Evolutionary conservation across 2,113 vertebrate species (phyloP).

Genomic region (Caretta caretta): DNA sequence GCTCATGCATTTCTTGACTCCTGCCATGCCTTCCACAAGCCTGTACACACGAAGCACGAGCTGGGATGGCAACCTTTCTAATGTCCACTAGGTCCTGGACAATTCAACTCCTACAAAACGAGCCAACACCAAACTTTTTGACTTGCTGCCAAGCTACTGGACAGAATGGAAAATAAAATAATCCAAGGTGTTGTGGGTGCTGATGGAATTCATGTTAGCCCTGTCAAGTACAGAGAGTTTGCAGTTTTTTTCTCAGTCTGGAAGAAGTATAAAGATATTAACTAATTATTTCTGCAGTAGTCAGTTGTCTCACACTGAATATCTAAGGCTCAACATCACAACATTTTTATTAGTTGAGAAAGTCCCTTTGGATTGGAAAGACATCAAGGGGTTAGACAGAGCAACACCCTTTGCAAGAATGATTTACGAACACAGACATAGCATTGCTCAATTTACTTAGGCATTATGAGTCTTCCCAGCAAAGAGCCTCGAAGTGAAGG

Average conservation of each 20-base stretch:
- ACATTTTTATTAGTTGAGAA: constrained; percentile 38
- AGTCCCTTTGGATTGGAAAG: background rate
- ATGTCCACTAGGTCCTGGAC: background rate
- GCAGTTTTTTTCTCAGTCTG: constrained; percentile 19
- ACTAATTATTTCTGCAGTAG: constrained; percentile 39
- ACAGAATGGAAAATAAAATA: background rate
- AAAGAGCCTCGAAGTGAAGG: background rate
- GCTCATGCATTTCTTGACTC: background rate
- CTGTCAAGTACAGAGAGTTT: background rate
- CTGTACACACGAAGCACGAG: background rate
- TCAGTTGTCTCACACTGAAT: constrained; percentile 13
- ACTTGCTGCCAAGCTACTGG: background rate
- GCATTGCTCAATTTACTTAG: background rate
- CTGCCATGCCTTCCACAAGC: background rate
- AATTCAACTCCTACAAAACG: background rate
- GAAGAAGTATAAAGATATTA: constrained; percentile 30
- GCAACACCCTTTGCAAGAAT: background rate
- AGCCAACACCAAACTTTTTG: background rate
- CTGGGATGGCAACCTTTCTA: background rate
- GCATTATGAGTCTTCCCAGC: background rate
- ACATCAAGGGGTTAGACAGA: background rate
- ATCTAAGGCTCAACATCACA: constrained; percentile 17
- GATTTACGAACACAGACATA: background rate
- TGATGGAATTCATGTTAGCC: constrained; percentile 16
- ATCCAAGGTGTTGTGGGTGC: constrained; percentile 14